Percentiles rank a stretch among this genome's conserved stretches.
These are phyloP conservation scores for Austrofundulus limnaeus DNA, from an alignment of 2,113 vertebrate species.

Conservation along the genomic window DNA sequence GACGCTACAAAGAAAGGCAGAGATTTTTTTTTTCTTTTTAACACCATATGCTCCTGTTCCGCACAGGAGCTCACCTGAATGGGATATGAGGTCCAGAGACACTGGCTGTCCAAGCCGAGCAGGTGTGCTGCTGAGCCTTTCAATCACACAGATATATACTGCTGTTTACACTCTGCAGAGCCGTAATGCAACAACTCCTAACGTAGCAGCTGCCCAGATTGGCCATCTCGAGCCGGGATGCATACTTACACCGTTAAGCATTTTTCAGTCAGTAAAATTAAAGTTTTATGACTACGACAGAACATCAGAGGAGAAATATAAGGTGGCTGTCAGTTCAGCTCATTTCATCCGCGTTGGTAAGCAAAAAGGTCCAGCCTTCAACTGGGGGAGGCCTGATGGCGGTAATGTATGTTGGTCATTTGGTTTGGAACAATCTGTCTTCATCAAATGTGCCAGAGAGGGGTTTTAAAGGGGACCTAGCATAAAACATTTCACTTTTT, in stretches of 20 bases:
- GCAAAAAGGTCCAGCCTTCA: slow-evolving; percentile 5
- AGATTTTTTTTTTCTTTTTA: slow-evolving; percentile 16
- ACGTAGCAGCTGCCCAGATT: slow-evolving; percentile 62
- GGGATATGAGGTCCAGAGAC: slow-evolving; percentile 65
- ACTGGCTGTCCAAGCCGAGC: slow-evolving; percentile 59
- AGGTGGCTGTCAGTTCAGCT: slow-evolving; percentile 26
- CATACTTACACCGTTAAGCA: slow-evolving; percentile 55
- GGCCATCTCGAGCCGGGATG: slow-evolving; percentile 47
- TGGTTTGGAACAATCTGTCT: not conserved
- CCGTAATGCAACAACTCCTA: slow-evolving; percentile 52
- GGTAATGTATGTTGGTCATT: not conserved
- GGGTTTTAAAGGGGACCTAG: not conserved
- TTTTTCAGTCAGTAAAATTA: slow-evolving; percentile 60
- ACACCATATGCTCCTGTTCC: slow-evolving; percentile 66
- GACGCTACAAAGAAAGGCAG: slow-evolving; percentile 54
- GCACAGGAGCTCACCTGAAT: slow-evolving; percentile 57
- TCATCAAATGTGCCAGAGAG: not conserved
- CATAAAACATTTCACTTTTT: not conserved
- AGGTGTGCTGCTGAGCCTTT: slow-evolving; percentile 62
- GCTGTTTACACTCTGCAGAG: slow-evolving; percentile 56
- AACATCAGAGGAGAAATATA: slow-evolving; percentile 27
- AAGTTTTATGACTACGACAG: slow-evolving; percentile 51
- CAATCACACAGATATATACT: slow-evolving; percentile 53
- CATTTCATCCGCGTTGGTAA: slow-evolving; percentile 17
- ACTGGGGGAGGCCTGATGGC: not conserved